These are phyloP conservation scores for Cladopsammia gracilis DNA, from an alignment of 64 coral and sea anemone species.

Conservation along the genomic window DNA sequence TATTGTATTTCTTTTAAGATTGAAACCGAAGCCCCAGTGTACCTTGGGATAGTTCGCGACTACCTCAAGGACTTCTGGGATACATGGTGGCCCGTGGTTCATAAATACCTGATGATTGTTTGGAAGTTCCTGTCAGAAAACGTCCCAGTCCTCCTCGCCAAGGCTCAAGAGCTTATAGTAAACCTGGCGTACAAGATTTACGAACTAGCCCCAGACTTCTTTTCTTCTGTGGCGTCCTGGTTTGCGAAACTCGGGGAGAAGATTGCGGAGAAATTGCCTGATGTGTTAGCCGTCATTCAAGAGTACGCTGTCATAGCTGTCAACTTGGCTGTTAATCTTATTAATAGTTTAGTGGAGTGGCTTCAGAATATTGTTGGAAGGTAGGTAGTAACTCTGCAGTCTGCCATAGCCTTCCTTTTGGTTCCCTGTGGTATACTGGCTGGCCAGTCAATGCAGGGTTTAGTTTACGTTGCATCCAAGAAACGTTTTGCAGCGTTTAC, in stretches of 20 bases:
- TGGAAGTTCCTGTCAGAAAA: constrained; percentile 86
- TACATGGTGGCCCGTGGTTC: constrained; percentile 73
- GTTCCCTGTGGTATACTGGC: too few species aligned
- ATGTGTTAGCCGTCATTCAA: constrained; percentile 90
- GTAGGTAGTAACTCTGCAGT: constrained; percentile 3
- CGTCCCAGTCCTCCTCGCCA: constrained; percentile 71
- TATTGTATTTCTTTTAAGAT: constrained; percentile 47
- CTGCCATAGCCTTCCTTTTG: not conserved
- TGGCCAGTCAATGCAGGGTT: too few species aligned
- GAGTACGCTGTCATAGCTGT: constrained; percentile 92
- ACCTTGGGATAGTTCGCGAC: constrained; percentile 76
- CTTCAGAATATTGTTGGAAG: constrained; percentile 71
- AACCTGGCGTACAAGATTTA: constrained; percentile 75
- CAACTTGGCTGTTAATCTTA: constrained; percentile 79
- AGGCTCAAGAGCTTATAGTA: constrained; percentile 64
- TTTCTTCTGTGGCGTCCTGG: constrained; percentile 70
- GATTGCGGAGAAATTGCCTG: constrained; percentile 81
- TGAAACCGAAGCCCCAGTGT: constrained; percentile 79
- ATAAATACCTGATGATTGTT: constrained; percentile 75
- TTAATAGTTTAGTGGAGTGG: constrained; percentile 68
- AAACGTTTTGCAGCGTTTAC: too few species aligned
- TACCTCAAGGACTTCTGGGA: constrained; percentile 68
- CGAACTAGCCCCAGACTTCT: constrained; percentile 92
- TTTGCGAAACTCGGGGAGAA: constrained; percentile 71
- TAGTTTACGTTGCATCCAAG: too few species aligned